phyloP scores from a whole-genome alignment of 2,797 vertebrate species.

The Spinus pinus region DNA sequence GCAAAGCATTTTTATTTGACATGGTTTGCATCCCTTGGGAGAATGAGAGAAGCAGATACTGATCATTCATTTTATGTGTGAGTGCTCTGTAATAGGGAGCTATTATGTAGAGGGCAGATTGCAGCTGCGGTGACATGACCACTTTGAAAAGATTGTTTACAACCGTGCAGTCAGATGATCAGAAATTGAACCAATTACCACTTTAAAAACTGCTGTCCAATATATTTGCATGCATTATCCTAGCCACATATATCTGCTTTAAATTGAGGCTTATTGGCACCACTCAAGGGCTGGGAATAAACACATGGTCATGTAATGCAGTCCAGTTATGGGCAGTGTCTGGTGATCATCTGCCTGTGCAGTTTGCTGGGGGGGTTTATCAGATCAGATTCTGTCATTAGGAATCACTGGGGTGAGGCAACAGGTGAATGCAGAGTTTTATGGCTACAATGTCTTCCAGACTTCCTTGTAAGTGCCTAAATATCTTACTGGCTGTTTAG shows the following conservation, averaged over 20 bases:
- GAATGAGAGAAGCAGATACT: neutral
- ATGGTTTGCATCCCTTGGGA: neutral
- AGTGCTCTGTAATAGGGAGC: slow-evolving; percentile 15
- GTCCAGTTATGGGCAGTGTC: neutral
- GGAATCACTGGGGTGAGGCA: neutral
- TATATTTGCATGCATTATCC: neutral
- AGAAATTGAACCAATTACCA: neutral
- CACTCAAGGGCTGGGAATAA: neutral
- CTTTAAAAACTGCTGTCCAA: neutral
- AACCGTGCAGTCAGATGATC: neutral
- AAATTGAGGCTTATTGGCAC: neutral
- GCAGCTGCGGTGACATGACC: neutral
- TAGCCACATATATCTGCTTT: neutral
- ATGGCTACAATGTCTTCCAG: neutral
- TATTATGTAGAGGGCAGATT: slow-evolving; percentile 19
- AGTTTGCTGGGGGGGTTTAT: neutral
- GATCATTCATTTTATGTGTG: slow-evolving; percentile 8
- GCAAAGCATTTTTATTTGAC: neutral
- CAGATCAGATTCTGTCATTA: neutral
- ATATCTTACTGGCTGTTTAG: neutral
- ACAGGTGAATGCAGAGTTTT: neutral
- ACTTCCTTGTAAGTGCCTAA: neutral
- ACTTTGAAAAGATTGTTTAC: neutral
- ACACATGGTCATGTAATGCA: neutral
- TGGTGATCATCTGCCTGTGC: neutral